Base-by-base conservation (phyloP, 2,113 vertebrate genomes). In the Indri indri region DNA sequence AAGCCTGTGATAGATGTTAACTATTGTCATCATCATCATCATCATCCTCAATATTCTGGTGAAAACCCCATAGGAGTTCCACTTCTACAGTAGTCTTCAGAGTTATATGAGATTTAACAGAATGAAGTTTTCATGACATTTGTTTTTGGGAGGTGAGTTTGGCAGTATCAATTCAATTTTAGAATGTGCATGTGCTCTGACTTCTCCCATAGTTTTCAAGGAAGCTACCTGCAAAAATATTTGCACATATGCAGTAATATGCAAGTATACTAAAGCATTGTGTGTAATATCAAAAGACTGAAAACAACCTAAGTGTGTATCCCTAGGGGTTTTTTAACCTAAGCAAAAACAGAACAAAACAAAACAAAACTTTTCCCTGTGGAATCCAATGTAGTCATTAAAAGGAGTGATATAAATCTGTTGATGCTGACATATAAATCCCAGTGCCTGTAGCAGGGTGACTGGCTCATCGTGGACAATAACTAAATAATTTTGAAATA, bases 301-400 rank as follows among this genome's bases (percentile, higher is more conserved):
- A 94, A 89, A 92, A 30, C 40, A n/a, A 40, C 66, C 7, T 52
- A 42, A 81, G 34, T 91, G 16, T 94, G 73, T 97, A 40, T 74
- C 20, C 59, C 57, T 91, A 63, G 20, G 37, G 54, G 65, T 79
- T 90, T 76, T 90, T 76, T 77, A 82, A 84, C 10, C 61, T 79
- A 91, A 93, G 52, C 5, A 47, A 85, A 97, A 97, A 88, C 11
- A 87, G 66, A 93, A 70, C 42, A 87, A 30, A 82, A 66, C 32
- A 81, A 96, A 95, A 71, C 23, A 81, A 40, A 88, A 88, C 18
- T 92, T 81, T 82, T 25, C 54, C 79, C 23, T 59, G 37, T 45
- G 11, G 47, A 94, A 91, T 94, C 73, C 52, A 61, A 74, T 84
- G 74, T 74, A 23, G 90, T 93, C 66, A 86, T 83, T 93, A 86